phyloP scores from a whole-genome alignment of 1,140 invertebrate genomes.

The Caenorhabditis remanei region DNA sequence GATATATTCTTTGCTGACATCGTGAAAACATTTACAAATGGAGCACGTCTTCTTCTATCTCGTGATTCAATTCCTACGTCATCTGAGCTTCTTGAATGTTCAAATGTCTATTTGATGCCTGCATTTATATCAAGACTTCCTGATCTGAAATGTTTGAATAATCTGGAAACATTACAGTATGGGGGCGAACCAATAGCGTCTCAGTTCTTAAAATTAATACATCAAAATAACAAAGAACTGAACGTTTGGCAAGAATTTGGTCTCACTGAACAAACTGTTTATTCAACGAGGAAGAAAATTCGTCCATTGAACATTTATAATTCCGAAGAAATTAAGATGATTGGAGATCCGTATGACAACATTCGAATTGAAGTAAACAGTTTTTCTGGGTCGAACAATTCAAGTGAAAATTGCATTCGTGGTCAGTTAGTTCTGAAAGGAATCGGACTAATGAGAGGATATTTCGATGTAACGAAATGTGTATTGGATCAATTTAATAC shows the following conservation, averaged over 20 bases:
- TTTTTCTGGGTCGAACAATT: not conserved
- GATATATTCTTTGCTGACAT: constrained; percentile 68
- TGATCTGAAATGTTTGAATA: not conserved
- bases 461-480: constrained; percentile 17
- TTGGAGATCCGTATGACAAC: constrained; percentile 58
- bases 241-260: constrained; percentile 61
- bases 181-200: constrained; percentile 57
- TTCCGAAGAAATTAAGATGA: not conserved
- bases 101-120: constrained; percentile 64
- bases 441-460: constrained; percentile 59
- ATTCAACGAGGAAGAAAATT: constrained; percentile 47
- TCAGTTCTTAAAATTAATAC: not conserved
- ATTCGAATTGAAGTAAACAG: constrained; percentile 11
- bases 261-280: constrained; percentile 63
- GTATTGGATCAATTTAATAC: constrained; percentile 3
- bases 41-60: constrained; percentile 45
- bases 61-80: constrained; percentile 51
- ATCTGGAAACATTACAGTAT: constrained; percentile 61
- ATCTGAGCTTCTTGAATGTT: constrained; percentile 27
- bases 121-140: constrained; percentile 58
- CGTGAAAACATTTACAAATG: constrained; percentile 55
- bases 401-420: not conserved
- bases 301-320: not conserved
- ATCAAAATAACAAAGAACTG: not conserved
- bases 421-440: constrained; percentile 30